Evolutionary conservation across 2,113 vertebrate genomes (phyloP).

Genomic region (Tenrec ecaudatus): DNA sequence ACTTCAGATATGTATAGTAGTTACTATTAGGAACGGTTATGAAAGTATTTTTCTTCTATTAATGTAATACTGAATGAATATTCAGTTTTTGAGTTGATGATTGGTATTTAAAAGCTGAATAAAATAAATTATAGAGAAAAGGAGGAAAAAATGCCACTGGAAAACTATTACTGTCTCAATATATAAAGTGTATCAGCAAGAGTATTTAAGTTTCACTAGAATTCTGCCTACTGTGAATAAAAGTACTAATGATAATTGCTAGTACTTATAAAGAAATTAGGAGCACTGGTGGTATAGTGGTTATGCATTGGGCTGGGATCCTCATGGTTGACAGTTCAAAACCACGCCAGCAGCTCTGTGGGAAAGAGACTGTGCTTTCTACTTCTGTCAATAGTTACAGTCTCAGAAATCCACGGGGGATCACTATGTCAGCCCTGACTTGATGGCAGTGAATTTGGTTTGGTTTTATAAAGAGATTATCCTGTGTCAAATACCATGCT

Average conservation of each 20-base stretch:
- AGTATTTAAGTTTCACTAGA: conserved; percentile 34
- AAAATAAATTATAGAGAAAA: conserved; percentile 54
- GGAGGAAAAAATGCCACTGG: not conserved
- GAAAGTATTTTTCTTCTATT: conserved; percentile 57
- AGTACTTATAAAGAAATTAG: not conserved
- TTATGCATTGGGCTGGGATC: too few species aligned
- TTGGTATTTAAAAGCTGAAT: conserved; percentile 57
- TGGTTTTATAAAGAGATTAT: not conserved
- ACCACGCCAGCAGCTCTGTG: too few species aligned
- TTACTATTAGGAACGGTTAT: conserved; percentile 26
- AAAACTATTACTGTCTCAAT: conserved; percentile 34
- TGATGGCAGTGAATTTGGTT: too few species aligned
- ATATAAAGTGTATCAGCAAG: not conserved
- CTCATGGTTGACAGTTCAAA: too few species aligned
- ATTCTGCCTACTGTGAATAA: conserved; percentile 42
- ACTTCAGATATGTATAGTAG: not conserved
- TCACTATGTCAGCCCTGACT: too few species aligned
- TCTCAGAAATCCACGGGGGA: too few species aligned
- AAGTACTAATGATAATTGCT: conserved; percentile 51
- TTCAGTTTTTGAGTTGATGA: conserved; percentile 57
- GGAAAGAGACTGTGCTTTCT: too few species aligned
- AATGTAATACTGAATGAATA: conserved; percentile 41
- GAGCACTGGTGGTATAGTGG: too few species aligned
- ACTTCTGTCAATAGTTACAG: too few species aligned
- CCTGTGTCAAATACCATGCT: not conserved